Percentiles rank a stretch among this genome's conserved stretches.
Evolutionary conservation across 2,113 vertebrate genomes (phyloP).

Genomic region (Taurulus bubalis): DNA sequence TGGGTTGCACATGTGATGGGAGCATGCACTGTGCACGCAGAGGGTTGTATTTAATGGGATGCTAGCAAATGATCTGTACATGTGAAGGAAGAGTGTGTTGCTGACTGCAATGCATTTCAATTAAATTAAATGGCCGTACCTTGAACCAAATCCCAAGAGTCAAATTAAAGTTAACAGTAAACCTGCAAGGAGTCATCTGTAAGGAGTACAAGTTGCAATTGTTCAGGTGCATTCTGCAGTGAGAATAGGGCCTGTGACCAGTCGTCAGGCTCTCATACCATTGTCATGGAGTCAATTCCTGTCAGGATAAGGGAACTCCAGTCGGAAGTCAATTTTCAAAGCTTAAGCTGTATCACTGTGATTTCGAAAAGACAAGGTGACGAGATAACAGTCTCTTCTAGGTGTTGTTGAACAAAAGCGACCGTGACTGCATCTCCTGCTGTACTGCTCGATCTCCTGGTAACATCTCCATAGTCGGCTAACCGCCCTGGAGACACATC

Average conservation of each 20-base stretch:
- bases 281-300: neutral
- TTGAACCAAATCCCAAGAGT: neutral
- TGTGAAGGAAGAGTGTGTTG: neutral
- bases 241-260: neutral
- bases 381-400: neutral
- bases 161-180: neutral
- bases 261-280: neutral
- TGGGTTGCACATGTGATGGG: neutral
- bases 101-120: neutral
- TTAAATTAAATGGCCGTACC: neutral
- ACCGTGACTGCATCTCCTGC: neutral
- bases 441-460: neutral
- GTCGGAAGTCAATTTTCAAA: neutral
- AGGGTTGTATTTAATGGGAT: neutral
- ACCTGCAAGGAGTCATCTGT: neutral
- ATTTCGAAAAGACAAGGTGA: neutral
- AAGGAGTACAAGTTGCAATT: neutral
- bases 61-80: neutral
- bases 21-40: neutral
- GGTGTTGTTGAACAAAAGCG: neutral
- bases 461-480: neutral
- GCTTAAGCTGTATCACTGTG: neutral
- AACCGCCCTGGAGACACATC: neutral
- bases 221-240: neutral
- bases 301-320: neutral